Conservation (phyloP, 2,797 vertebrate genomes). For the Chiroxiphia lanceolata region DNA sequence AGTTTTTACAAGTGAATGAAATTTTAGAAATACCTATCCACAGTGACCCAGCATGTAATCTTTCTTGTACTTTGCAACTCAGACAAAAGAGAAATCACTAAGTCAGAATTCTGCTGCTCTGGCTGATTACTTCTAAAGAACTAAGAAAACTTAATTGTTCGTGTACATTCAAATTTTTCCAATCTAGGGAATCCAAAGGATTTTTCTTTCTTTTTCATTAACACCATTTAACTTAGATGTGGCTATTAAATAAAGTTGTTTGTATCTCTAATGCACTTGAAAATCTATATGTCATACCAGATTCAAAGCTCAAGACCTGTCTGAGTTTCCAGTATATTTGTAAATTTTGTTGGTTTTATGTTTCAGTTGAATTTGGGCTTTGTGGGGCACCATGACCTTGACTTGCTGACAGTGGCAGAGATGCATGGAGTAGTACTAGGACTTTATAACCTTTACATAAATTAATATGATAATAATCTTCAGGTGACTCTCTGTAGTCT, state of each 20-base stretch:
- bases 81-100: neutral
- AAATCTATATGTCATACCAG: neutral
- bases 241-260: neutral
- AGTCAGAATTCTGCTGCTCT: neutral
- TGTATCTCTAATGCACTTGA: accelerated
- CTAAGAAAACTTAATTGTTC: neutral
- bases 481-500: neutral
- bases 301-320: neutral
- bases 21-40: neutral
- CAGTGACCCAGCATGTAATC: neutral
- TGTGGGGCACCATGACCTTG: neutral
- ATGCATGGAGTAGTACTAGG: neutral
- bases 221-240: neutral
- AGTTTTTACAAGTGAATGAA: neutral
- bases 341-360: neutral
- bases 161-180: neutral
- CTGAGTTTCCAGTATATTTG: neutral
- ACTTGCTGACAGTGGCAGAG: neutral
- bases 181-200: neutral
- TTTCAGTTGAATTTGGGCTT: neutral
- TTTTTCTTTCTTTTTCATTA: neutral
- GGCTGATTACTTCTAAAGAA: neutral
- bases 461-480: neutral
- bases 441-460: neutral
- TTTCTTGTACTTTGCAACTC: neutral